phyloP scores from a whole-genome alignment of 2,797 vertebrate species.

The Orientallactaga sibirica region DNA sequence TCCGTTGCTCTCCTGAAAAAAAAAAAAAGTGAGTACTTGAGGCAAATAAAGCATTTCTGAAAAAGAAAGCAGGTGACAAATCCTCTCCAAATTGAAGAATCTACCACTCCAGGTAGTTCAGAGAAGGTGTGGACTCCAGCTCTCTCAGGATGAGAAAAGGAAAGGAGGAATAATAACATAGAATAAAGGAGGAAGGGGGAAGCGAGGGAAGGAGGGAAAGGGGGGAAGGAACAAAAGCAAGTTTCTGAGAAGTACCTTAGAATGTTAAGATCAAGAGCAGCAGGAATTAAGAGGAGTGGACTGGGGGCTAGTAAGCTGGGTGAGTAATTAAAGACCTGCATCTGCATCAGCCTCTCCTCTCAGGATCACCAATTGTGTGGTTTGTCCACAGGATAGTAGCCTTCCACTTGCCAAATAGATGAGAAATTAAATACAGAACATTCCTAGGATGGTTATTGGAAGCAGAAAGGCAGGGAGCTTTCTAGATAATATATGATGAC shows the following conservation, averaged over 20 bases:
- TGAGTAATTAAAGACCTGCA: not conserved
- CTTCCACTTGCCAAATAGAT: conserved; percentile 38
- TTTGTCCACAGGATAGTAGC: not conserved
- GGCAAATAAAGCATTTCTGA: not conserved
- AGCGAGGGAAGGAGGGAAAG: not conserved
- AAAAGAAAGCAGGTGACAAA: conserved; percentile 14
- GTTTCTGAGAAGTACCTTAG: conserved; percentile 8
- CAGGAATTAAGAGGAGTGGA: not conserved
- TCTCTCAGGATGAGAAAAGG: not conserved
- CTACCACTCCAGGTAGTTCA: not conserved
- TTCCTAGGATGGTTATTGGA: not conserved
- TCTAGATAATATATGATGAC: not conserved
- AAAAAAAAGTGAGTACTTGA: not conserved
- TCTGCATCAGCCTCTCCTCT: not conserved
- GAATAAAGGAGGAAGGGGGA: rapidly evolving
- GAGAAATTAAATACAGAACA: not conserved
- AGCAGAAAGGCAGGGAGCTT: conserved; percentile 10
- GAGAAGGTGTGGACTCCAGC: not conserved
- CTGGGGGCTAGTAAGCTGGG: not conserved
- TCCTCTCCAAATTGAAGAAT: not conserved
- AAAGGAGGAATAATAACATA: no score
- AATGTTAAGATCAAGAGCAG: not conserved
- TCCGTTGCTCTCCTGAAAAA: not conserved
- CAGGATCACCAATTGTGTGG: not conserved
- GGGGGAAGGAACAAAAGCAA: not conserved